Evolutionary conservation across 1,140 invertebrate genomes (phyloP), one percentile per base, ranked within the genome.

Genomic region (Penaeus vannamei): DNA sequence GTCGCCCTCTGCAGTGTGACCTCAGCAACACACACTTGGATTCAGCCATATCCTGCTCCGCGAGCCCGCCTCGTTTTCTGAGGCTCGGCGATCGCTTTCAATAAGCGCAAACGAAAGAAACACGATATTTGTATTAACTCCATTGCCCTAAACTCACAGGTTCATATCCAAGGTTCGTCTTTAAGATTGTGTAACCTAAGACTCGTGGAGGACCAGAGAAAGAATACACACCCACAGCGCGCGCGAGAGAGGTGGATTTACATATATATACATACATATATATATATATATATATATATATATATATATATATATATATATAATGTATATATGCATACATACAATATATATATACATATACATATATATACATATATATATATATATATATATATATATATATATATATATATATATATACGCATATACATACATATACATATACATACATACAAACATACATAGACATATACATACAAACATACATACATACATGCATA

Each of bases 321-420:
- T 72, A 72, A 72, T 72, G 2, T 72, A 72, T 72, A 23, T 22
- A 72, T 72, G n/a, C 32, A 72, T 72, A 72, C 23, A 72, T 72
- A 72, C 3, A n/a, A 72, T 72, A 72, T 23, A 72, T 26, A 26
- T 7, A 26, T 72, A 72, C 23, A 72, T 66, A 66, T 17, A 66
- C 29, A 72, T 22, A 72, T 72, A 72, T 7, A 72, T 72, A 72
- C 3, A 72, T 72, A 72, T 23, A 72, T 26, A 66, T 66, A 66
- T 72, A 72, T 72, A 72, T 72, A 72, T 72, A 72, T 72, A 72
- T 22, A 72, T 72, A 72, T 72, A 72, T 72, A 72, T 72, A 72
- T 72, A 72, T 72, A 72, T 72, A 72, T 72, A 72, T 72, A 72
- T 72, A 72, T 72, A 72, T 72, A 72, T 26, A 72, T 26, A 72